Evolutionary conservation across 37 sponge, comb jelly and placozoan species (phyloP), one percentile per base, ranked within the genome.

Genomic region (Spongilla lacustris): DNA sequence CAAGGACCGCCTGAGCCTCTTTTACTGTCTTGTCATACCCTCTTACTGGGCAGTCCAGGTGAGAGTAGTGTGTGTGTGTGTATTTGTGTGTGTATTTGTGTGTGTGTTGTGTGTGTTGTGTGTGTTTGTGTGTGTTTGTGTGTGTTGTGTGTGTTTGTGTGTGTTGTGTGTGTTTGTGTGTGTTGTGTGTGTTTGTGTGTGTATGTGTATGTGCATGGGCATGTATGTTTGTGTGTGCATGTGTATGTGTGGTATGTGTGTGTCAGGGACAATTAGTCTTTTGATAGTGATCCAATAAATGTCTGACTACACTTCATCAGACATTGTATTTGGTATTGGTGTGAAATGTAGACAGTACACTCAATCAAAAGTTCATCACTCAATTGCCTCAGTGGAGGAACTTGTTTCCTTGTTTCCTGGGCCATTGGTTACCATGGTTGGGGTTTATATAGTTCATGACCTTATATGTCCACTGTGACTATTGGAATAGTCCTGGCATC

Each of bases 21-120:
- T 94, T 67, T 82, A 91, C 77, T 86, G 92, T 70, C n/a, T 69
- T 19, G 58, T 79, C 28, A 23, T 89, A n/a, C 87, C 90, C 29
- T 87, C 92, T 83, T 35, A 38, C 70, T 95, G 95, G 95, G 58
- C 14, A 4, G 31, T 95, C 10, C 87, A 95, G 95, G 95, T 88
- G 6, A 41, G 36, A 11, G 9, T 8, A 19, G 14, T 58, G 79
- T 68, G 71, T 36, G 71, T 23, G 14, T 58, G 49, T 88, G 34
- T 81, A 1, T 17, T 8, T 58, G 58, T 58, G 58, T 58, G 58
- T 58, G 58, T 58, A 17, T 58, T 3, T 41, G 41, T 41, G 41
- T 41, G 41, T 41, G 58, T 58, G 58, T n/a, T n/a, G n/a, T n/a
- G n/a, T n/a, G n/a, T n/a, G n/a, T n/a, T 17, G 58, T 58, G 58